Evolutionary conservation across 2,888 invertebrate genomes (phyloP).

Genomic region (Ormyrus pomaceus): DNA sequence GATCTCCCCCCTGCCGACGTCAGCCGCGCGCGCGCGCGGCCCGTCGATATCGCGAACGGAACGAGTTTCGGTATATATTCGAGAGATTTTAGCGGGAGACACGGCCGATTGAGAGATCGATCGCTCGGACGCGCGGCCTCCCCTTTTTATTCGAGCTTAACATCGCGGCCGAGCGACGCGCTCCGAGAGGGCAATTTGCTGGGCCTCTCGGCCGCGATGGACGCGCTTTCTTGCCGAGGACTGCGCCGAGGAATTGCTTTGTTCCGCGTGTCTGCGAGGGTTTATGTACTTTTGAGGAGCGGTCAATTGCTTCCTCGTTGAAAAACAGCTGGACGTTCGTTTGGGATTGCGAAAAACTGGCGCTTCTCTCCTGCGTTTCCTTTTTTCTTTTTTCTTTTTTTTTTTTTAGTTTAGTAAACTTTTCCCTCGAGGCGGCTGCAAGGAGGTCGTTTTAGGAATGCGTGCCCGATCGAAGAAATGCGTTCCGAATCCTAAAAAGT

Average conservation of each 20-base stretch:
- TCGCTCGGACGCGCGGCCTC: background rate
- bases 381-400: no score
- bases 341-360: background rate
- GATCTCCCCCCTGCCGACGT: constrained; percentile 6
- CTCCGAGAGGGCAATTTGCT: constrained; percentile 7
- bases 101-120: constrained; percentile 45
- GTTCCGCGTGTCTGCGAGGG: background rate
- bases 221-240: background rate
- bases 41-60: background rate
- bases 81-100: constrained; percentile 22
- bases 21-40: background rate
- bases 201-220: background rate
- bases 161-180: background rate
- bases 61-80: constrained; percentile 17
- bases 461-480: no score
- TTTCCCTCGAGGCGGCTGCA: no score
- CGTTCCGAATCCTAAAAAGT: no score
- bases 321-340: background rate
- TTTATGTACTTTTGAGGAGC: constrained; percentile 17
- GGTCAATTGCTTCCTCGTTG: constrained; percentile 1
- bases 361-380: background rate
- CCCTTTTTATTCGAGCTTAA: background rate
- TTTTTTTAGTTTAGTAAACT: no score
- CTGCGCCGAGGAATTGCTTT: background rate
- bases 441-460: no score